These are phyloP conservation scores for Nasonovia ribisnigri DNA, from an alignment of 2,888 invertebrate species.

Conservation along the genomic window DNA sequence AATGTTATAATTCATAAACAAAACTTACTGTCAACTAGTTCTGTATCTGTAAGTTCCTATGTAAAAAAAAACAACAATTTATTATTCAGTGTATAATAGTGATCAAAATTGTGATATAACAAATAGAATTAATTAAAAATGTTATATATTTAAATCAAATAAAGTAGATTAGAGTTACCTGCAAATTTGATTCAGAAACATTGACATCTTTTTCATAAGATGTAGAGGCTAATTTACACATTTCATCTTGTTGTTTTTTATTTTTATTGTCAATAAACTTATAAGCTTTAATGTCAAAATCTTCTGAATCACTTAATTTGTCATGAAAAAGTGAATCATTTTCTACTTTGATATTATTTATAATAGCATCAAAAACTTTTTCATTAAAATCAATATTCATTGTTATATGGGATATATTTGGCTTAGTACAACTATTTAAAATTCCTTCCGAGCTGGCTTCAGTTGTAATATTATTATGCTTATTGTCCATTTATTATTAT, in stretches of 20 bases:
- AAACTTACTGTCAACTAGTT: neutral
- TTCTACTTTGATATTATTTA: slow-evolving; percentile 1
- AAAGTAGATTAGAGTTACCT: neutral
- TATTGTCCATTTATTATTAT: neutral
- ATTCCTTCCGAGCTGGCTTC: neutral
- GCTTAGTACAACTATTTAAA: neutral
- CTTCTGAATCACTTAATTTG: neutral
- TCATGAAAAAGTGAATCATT: neutral
- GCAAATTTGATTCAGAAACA: too few species aligned
- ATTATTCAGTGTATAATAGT: neutral
- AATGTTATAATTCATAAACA: neutral
- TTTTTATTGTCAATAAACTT: too few species aligned
- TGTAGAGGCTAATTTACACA: too few species aligned
- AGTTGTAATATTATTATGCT: neutral
- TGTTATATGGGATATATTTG: too few species aligned
- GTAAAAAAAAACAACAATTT: neutral
- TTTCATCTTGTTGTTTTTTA: too few species aligned
- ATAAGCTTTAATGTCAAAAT: neutral
- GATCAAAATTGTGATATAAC: too few species aligned
- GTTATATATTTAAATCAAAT: neutral
- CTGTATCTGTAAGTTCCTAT: neutral
- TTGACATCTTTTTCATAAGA: too few species aligned
- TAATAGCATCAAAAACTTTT: neutral
- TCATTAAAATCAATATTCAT: neutral
- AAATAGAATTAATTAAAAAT: too few species aligned